These are phyloP conservation scores for Eutrigla gurnardus DNA, from an alignment of 2,797 vertebrate genomes.

Conservation along the genomic window DNA sequence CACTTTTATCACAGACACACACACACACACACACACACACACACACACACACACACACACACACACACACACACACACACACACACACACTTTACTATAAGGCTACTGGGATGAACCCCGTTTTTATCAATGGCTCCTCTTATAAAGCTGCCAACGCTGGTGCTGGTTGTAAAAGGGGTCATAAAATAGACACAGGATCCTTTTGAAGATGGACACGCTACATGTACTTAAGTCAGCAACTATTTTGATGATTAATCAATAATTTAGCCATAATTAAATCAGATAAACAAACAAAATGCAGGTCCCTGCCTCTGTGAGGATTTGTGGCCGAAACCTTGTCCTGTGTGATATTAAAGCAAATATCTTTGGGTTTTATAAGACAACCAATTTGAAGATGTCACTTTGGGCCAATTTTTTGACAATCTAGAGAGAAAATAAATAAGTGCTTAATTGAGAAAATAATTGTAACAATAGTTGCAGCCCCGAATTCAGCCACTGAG, in stretches of 20 bases:
- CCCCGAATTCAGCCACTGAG: neutral
- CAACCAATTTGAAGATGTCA: neutral
- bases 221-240: neutral
- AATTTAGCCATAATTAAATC: too few relatives aligned
- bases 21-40: conserved; percentile 11
- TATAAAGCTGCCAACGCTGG: conserved; percentile 27
- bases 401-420: neutral
- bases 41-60: conserved; percentile 6
- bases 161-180: conserved; percentile 34
- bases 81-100: conserved; percentile 10
- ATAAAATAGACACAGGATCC: conserved; percentile 25
- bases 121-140: conserved; percentile 29
- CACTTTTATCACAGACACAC: conserved; percentile 3
- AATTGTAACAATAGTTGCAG: neutral
- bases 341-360: neutral
- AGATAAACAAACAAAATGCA: neutral
- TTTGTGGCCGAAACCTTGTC: neutral
- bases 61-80: conserved; percentile 12
- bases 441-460: neutral
- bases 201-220: conserved; percentile 17
- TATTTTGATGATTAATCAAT: neutral
- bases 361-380: neutral
- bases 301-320: neutral
- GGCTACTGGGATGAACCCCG: neutral
- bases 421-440: neutral